Evolutionary conservation across 2,797 vertebrate genomes (phyloP).

Genomic region (Girardinus metallicus): DNA sequence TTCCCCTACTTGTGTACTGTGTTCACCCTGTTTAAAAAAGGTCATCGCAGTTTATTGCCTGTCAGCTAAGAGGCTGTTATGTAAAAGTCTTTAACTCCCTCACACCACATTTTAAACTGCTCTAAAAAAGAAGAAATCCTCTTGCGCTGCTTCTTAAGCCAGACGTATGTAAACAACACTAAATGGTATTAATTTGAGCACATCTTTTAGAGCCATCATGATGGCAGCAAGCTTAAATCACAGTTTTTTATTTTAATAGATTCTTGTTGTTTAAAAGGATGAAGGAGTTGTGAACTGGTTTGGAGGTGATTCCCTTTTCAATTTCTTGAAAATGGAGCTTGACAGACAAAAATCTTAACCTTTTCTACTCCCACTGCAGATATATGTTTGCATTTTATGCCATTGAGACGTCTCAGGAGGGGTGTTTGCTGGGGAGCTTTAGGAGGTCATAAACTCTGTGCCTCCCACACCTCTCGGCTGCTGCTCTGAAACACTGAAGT

Average conservation of each 20-base stretch:
- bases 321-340: background rate
- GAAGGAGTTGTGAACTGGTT: conserved; percentile 34
- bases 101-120: conserved; percentile 52
- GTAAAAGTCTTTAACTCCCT: conserved; percentile 63
- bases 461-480: conserved; percentile 17
- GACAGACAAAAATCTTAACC: conserved; percentile 1
- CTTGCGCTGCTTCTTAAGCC: conserved; percentile 31
- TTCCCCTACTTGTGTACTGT: conserved; percentile 36
- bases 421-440: conserved; percentile 11
- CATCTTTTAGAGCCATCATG: conserved; percentile 31
- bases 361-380: background rate
- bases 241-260: conserved; percentile 30
- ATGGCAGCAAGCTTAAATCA: conserved; percentile 26
- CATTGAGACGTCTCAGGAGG: conserved; percentile 1
- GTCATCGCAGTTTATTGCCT: conserved; percentile 57
- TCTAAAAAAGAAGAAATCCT: conserved; percentile 45
- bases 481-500: conserved; percentile 29
- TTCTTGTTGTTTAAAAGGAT: conserved; percentile 53
- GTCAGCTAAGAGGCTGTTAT: conserved; percentile 58
- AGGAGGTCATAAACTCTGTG: conserved; percentile 36
- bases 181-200: conserved; percentile 18
- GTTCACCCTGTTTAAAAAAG: conserved; percentile 58
- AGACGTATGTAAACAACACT: conserved; percentile 40
- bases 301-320: background rate
- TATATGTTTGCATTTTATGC: conserved; percentile 11